Conservation (phyloP, 2,888 invertebrate genomes). For the Gryllus longicercus region DNA sequence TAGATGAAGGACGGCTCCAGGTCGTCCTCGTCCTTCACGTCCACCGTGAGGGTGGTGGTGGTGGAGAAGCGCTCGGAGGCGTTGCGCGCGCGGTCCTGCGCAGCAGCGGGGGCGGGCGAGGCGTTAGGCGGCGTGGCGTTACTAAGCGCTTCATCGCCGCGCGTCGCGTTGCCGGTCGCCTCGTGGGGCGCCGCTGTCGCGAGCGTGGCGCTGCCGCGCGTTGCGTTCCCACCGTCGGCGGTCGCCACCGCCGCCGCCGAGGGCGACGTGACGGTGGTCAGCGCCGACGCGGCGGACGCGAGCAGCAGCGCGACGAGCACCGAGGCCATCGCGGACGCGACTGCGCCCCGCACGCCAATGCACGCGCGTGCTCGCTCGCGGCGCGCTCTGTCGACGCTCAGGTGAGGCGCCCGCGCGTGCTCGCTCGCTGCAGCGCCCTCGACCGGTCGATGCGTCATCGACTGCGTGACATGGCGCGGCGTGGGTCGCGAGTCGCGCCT, state of each 20-base stretch:
- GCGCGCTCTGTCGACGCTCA: too few species aligned
- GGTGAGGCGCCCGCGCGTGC: too few species aligned
- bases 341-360: neutral
- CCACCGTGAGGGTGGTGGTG: slow-evolving; percentile 80
- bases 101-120: neutral
- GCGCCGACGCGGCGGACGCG: neutral
- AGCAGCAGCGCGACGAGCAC: neutral
- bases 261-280: neutral
- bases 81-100: slow-evolving; percentile 80
- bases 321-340: neutral
- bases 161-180: too few species aligned
- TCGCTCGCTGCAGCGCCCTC: too few species aligned
- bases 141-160: too few species aligned
- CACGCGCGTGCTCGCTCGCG: too few species aligned
- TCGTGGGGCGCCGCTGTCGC: neutral
- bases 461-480: too few species aligned
- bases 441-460: too few species aligned
- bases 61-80: slow-evolving; percentile 71
- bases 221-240: neutral
- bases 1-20: slow-evolving; percentile 89
- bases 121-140: neutral
- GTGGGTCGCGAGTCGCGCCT: too few species aligned
- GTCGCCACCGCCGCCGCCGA: neutral
- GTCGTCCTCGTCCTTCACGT: slow-evolving; percentile 84
- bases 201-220: neutral